phyloP scores from a whole-genome alignment of 2,113 vertebrate genomes.

The Kryptolebias marmoratus region DNA sequence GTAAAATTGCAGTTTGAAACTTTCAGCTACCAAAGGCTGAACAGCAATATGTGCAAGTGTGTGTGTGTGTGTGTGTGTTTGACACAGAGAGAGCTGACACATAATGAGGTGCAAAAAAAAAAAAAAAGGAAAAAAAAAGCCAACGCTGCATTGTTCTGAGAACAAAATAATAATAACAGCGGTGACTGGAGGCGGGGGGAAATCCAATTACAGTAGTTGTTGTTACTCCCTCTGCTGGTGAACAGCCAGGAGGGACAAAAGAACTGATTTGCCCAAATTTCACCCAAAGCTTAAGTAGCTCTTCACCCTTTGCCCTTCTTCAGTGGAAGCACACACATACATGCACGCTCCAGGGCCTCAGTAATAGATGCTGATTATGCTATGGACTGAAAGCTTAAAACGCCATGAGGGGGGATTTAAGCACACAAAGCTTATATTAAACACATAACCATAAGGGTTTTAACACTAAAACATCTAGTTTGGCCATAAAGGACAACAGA shows the following conservation, averaged over 20 bases:
- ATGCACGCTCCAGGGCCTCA: neutral
- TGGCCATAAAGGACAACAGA: neutral
- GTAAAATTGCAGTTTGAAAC: constrained; percentile 22
- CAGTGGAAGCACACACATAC: neutral
- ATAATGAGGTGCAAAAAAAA: constrained; percentile 51
- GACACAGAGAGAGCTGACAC: constrained; percentile 26
- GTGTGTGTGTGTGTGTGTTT: neutral
- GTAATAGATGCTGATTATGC: constrained; percentile 11
- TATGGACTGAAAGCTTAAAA: neutral
- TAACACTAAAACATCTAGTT: neutral
- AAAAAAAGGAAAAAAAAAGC: constrained; percentile 35
- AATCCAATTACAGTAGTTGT: constrained; percentile 59
- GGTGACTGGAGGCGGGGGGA: constrained; percentile 43
- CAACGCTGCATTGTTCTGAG: constrained; percentile 54
- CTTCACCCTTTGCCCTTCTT: constrained; percentile 51
- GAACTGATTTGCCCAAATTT: constrained; percentile 39
- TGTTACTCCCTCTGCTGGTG: constrained; percentile 61
- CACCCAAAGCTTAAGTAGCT: constrained; percentile 21
- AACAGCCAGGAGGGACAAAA: constrained; percentile 48
- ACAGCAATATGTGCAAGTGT: neutral
- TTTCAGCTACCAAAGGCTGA: constrained; percentile 33
- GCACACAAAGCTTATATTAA: neutral
- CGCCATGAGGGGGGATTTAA: neutral
- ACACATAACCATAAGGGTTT: neutral
- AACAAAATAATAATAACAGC: constrained; percentile 52